These are phyloP conservation scores for Brachyhypopomus occidentalis DNA, from an alignment of 2,113 vertebrate species.

Conservation along the genomic window DNA sequence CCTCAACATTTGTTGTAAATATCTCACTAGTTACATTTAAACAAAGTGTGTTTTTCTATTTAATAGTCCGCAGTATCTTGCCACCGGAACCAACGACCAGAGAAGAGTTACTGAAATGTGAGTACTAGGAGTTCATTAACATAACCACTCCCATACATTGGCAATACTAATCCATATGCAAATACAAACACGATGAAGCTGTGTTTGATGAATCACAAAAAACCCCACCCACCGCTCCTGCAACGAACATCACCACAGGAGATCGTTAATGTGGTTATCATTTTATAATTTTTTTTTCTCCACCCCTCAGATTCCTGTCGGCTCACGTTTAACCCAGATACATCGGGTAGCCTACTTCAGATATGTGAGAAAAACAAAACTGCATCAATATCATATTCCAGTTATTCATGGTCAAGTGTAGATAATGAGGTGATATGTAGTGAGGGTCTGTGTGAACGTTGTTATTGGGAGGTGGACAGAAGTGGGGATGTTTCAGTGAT, in stretches of 20 bases:
- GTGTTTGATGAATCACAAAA: no score
- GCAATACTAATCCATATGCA: not conserved
- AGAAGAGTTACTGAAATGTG: conserved; percentile 35
- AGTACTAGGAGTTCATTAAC: not conserved
- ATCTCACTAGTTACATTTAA: no score
- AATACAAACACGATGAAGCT: no score
- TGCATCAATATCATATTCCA: not conserved
- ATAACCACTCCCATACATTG: not conserved
- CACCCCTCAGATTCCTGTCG: conserved; percentile 22
- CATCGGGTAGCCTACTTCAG: not conserved
- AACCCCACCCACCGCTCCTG: no score
- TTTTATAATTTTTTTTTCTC: not conserved
- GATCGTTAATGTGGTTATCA: no score
- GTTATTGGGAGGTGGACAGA: conserved; percentile 39
- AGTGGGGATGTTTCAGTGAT: not conserved
- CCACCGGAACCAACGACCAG: conserved; percentile 14
- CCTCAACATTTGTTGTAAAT: no score
- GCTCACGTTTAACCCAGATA: conserved; percentile 38
- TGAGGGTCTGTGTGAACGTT: conserved; percentile 20
- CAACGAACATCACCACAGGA: no score
- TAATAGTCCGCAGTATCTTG: no score
- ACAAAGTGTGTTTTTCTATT: no score
- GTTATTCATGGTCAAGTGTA: not conserved
- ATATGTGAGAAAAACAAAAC: conserved; percentile 30
- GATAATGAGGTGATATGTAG: conserved; percentile 15